A percentile compares a stretch with the other conserved stretches of the same genome.
Conservation (phyloP, 2,888 invertebrate species). For the Lochmaea capreae region DNA sequence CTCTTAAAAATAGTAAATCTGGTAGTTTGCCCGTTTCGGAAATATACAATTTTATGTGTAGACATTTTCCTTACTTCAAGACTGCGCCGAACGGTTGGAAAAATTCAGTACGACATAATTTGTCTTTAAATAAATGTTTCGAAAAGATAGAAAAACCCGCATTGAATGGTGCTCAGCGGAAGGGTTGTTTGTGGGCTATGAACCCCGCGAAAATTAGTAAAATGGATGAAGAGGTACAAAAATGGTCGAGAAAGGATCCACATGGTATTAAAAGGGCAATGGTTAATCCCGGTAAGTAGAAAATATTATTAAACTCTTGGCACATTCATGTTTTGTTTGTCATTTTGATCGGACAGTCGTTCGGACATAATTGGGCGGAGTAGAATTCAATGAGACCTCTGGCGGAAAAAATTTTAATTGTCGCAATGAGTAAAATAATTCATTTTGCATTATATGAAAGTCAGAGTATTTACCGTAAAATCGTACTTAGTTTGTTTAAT, state of each 20-base stretch:
- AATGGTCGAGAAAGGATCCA: slow-evolving; percentile 97
- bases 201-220: slow-evolving; percentile 94
- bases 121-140: slow-evolving; percentile 97
- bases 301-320: neutral
- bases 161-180: slow-evolving; percentile 85
- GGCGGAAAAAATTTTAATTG: too few relatives aligned
- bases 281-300: slow-evolving; percentile 84
- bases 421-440: too few relatives aligned
- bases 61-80: slow-evolving; percentile 98
- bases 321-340: neutral
- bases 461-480: too few relatives aligned
- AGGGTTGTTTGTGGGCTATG: slow-evolving; percentile 96
- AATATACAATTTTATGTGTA: slow-evolving; percentile 99
- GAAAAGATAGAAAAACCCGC: slow-evolving; percentile 97
- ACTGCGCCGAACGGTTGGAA: slow-evolving; percentile 99
- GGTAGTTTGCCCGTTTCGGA: slow-evolving; percentile 95
- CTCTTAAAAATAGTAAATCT: slow-evolving; percentile 93
- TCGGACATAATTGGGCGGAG: too few relatives aligned
- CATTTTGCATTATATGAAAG: too few relatives aligned
- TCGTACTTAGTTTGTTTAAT: too few relatives aligned
- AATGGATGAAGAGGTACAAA: slow-evolving; percentile 98
- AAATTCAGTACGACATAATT: slow-evolving; percentile 97
- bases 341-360: too few relatives aligned
- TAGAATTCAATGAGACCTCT: too few relatives aligned
- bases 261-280: slow-evolving; percentile 92